These are phyloP conservation scores for Uropsilus gracilis DNA, from an alignment of 2,113 vertebrate genomes.

Conservation along the genomic window DNA sequence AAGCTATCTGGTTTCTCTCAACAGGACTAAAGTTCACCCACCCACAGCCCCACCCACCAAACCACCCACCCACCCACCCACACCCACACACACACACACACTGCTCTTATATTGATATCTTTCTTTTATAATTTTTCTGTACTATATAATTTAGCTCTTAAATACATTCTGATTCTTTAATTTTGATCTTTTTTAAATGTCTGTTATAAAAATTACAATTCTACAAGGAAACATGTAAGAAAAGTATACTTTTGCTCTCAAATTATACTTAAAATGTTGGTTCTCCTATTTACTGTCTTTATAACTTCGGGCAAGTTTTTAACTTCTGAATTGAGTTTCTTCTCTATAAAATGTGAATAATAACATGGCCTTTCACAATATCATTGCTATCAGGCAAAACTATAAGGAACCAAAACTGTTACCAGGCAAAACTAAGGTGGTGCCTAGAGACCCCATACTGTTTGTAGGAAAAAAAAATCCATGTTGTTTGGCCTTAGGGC, in stretches of 20 bases:
- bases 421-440: too few relatives aligned
- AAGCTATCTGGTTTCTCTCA: conserved; percentile 51
- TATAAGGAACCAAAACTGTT: too few relatives aligned
- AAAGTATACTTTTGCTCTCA: conserved; percentile 23
- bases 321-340: conserved; percentile 5
- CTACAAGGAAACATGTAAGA: not conserved
- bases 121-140: conserved; percentile 48
- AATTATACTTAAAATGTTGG: conserved; percentile 5
- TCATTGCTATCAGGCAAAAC: too few relatives aligned
- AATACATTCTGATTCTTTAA: conserved; percentile 50
- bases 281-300: not conserved
- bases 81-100: too few relatives aligned
- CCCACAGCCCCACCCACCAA: too few relatives aligned
- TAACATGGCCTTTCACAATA: conserved; percentile 30
- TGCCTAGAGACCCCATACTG: too few relatives aligned
- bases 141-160: conserved; percentile 33
- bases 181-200: conserved; percentile 25
- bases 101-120: not conserved
- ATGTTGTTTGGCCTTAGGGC: too few relatives aligned
- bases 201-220: conserved; percentile 44
- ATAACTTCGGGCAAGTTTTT: conserved; percentile 13
- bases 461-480: too few relatives aligned
- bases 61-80: too few relatives aligned
- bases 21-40: conserved; percentile 48
- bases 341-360: conserved; percentile 12